Base-by-base conservation (phyloP, 2,797 vertebrate genomes). In the Anableps anableps region DNA sequence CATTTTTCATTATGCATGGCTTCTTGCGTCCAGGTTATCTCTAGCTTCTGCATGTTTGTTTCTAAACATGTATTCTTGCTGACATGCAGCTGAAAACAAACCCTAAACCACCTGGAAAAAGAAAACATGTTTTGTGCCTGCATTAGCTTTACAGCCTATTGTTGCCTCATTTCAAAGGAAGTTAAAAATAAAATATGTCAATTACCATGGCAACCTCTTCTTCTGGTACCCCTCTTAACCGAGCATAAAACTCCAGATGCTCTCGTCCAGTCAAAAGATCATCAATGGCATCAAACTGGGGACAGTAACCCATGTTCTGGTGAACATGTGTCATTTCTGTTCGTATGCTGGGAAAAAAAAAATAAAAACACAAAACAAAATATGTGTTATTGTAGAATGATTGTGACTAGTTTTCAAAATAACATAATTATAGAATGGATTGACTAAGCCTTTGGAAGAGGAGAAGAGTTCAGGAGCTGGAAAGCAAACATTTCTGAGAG, bases 301-400 rank as follows among this genome's bases (percentile, higher is more conserved):
- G 99, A 86, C 98, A 99, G 41, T 99, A 99, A 29, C 98, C 98
- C 97, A 98, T 95, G 91, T 97, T 98, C 95, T 97, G 98, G 90
- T 99, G 97, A 10, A 98, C 98, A 48, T 96, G 93, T 0, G 95
- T 94, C 94, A 99, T 98, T 80, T 98, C 93, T 38, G 97, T 96
- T 21, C 96, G 93, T 68, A 99, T 97, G 86, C 99, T 99, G 88
- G 29, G 7, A 17, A 60, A 55, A 66, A 38, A 19, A 19, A 21
- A 5, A 53, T 17, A 48, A 41, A 60, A 36, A 19, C 6, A 62
- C 0, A 58, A 45, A 53, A 62, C 0, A 29, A 9, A 4, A 2
- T 26, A 1, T 13, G 19, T 38, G 41, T 62, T 72, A 64, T 75
- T 48, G 43, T 16, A 83, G 11, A 45, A 31, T 66, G 34, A 19